Percentiles rank a stretch among this genome's conserved stretches.
Evolutionary conservation across 2,113 vertebrate genomes (phyloP).

Genomic region (Neoarius graeffei): DNA sequence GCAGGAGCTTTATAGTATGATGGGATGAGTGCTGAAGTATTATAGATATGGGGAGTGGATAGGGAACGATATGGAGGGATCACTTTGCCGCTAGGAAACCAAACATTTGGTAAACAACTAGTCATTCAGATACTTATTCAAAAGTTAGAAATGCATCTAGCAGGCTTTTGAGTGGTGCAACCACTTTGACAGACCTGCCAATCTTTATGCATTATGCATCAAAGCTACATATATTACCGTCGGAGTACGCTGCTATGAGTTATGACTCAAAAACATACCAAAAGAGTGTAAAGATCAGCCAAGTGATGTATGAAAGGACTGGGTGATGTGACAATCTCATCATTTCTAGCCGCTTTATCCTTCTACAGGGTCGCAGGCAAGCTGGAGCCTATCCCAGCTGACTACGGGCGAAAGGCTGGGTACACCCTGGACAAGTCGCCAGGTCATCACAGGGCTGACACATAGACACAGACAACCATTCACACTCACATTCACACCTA

Average conservation of each 20-base stretch:
- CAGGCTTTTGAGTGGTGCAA: neutral
- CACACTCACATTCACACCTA: no score
- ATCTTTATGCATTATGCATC: neutral
- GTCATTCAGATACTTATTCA: neutral
- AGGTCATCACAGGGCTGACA: no score
- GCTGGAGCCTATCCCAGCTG: no score
- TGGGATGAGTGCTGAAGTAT: constrained; percentile 29
- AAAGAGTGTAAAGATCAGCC: neutral
- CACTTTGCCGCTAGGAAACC: constrained; percentile 55
- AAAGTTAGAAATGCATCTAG: neutral
- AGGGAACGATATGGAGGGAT: constrained; percentile 44
- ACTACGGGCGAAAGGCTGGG: no score
- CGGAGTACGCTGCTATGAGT: neutral
- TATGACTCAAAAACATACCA: neutral
- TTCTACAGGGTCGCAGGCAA: no score
- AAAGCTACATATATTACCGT: neutral
- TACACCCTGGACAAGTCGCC: no score
- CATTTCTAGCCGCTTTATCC: no score
- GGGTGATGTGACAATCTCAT: neutral
- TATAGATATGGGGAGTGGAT: constrained; percentile 26
- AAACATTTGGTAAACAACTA: constrained; percentile 61
- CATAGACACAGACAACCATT: no score
- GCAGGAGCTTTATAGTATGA: constrained; percentile 7
- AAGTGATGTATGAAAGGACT: no score
- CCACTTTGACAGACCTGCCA: neutral